phyloP scores from a whole-genome alignment of 1,140 invertebrate genomes.

The Triops longicaudatus region DNA sequence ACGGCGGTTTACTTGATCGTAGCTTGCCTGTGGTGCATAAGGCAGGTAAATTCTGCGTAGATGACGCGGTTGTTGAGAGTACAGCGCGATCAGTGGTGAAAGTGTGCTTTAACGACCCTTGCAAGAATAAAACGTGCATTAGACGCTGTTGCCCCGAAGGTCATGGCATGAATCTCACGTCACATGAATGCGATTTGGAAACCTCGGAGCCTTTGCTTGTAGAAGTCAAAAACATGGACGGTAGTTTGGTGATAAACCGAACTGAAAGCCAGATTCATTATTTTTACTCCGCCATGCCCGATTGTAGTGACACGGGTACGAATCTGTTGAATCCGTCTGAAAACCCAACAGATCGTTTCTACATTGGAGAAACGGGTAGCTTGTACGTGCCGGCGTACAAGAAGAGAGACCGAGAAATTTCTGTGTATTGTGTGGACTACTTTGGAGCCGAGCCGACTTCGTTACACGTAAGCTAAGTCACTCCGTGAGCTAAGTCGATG shows the following conservation, averaged over 20 bases:
- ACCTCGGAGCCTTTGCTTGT: not conserved
- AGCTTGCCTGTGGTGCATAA: not conserved
- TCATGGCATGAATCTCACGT: no score
- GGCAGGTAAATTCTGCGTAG: not conserved
- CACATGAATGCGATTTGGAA: not conserved
- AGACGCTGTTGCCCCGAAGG: conserved; percentile 9
- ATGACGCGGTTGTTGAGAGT: not conserved
- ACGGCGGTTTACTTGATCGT: not conserved
- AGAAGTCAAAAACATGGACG: not conserved
- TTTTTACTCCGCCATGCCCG: not conserved
- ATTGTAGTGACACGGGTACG: not conserved
- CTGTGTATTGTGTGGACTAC: conserved; percentile 11
- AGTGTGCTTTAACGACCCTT: not conserved
- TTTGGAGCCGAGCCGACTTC: not conserved
- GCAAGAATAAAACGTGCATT: conserved; percentile 11
- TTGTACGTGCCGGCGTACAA: not conserved
- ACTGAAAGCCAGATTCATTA: not conserved
- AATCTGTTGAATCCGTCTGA: not conserved
- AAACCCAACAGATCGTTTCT: not conserved
- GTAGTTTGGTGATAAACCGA: not conserved
- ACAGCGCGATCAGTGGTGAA: not conserved
- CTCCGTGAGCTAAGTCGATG: no score
- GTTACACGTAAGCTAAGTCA: not conserved
- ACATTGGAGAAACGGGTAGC: not conserved
- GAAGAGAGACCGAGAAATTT: not conserved